Base-by-base conservation (phyloP, 2,888 invertebrate species). In the Drosophila neoperkinsi region DNA sequence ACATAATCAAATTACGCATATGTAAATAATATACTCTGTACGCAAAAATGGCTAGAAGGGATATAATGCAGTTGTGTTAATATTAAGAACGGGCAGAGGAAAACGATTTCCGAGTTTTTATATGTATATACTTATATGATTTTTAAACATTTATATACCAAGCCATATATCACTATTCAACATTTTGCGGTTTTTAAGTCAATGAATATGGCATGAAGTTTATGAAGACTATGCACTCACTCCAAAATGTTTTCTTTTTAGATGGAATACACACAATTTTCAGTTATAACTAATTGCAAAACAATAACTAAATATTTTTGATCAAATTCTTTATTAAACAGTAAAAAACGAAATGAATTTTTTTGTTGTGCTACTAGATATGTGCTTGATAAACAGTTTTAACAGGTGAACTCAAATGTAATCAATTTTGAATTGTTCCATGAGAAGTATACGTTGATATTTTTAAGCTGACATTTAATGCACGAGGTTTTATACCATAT, bases 1-100 rank as follows among this genome's bases (percentile, higher is more conserved):
- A 58, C 76, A 74, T 71, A 77, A 82, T 70, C 70, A 76, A 63
- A 67, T 56, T 25, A 34, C 16, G 16, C 55, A 55, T 55, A 55
- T 55, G 36, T 9, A 46, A 46, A 46, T 25, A 25, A 16, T 25
- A 25, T 25, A 46, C 30, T 36, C 36, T 38, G 30, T 16, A 38
- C 41, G 9, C n/a, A 38, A n/a, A 7, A n/a, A 31, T n/a, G 6
- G 1, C 3, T n/a, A n/a, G 4, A 18, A 11, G 3, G n/a, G 13
- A 6, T 28, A 18, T 28, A 18, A 10, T 6, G 18, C 13, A 46
- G 18, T 30, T 25, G 41, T n/a, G n/a, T 10, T n/a, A 1, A 10
- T 41, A 10, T 41, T 49, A 25, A 3, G 13, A 49, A 25, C 16
- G 7, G 16, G 11, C 21, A 6, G 6, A 6, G 7, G 36, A 36